Base-by-base conservation (phyloP, 2,113 vertebrate genomes). In the Calonectris borealis region DNA sequence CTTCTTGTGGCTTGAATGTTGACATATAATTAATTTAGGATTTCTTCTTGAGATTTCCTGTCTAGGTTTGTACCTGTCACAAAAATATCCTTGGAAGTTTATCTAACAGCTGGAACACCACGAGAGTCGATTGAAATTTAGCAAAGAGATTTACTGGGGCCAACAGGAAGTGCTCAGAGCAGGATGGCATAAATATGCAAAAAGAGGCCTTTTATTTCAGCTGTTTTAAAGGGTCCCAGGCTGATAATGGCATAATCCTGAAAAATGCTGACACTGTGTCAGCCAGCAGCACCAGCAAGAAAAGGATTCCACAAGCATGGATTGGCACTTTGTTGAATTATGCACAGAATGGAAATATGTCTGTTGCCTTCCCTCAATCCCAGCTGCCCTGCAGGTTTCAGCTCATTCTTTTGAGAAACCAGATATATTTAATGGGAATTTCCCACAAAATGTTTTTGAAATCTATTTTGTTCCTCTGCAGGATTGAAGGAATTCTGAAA, bases 1-100 rank as follows among this genome's bases (percentile, higher is more conserved):
- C 98, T 98, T 98, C 98, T 98, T 98, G 97, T 98, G 98, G 98
- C 97, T 98, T 98, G 96, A 98, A 97, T 97, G 97, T 96, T 98
- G 97, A 97, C 96, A 95, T 97, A 98, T 97, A 98, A 98, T 98
- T 98, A 98, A 98, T 98, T 97, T 98, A 96, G 96, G 93, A 97
- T 98, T 98, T 98, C 98, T 97, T 98, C 96, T 83, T 57, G 91
- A 96, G 96, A 96, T 97, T 98, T 98, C 97, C 97, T 98, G 96
- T 96, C 96, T 97, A 97, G 91, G 96, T 98, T 97, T 98, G 96
- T 98, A 98, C 97, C 97, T 98, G 98, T 97, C 97, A 98, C 95
- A 98, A 97, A 98, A 98, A 98, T 98, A 98, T 96, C 95, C 94
- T 95, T 97, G 97, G 93, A 96, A 97, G 97, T 97, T 98, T 98